Evolutionary conservation across 2,113 vertebrate species (phyloP).

Genomic region (Cathartes aura): DNA sequence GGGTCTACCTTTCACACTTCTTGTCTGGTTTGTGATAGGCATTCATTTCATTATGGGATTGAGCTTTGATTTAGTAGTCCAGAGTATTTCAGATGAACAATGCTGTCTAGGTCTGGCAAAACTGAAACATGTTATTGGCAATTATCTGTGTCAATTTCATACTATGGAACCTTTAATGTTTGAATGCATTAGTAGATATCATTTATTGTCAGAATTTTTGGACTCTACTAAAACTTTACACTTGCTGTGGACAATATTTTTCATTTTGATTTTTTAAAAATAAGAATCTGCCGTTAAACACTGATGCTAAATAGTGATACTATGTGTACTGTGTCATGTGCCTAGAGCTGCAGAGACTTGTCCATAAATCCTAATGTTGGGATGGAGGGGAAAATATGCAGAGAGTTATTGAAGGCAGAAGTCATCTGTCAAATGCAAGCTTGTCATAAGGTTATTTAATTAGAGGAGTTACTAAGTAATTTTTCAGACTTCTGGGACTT

Average conservation of each 20-base stretch:
- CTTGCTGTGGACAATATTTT: neutral
- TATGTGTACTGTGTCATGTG: accelerated
- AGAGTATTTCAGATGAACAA: neutral
- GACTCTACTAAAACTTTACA: neutral
- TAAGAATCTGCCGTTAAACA: neutral
- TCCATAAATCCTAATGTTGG: neutral
- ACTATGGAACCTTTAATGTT: neutral
- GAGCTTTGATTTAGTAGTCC: neutral
- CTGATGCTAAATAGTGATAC: neutral
- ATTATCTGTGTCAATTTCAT: neutral
- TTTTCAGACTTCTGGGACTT: neutral
- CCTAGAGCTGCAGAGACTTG: neutral
- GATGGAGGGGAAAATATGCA: neutral
- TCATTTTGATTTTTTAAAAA: neutral
- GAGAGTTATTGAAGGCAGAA: neutral
- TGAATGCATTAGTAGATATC: neutral
- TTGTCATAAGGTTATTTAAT: neutral
- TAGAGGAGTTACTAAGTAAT: neutral
- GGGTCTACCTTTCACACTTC: neutral
- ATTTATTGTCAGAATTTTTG: neutral
- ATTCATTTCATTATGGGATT: neutral
- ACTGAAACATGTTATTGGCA: neutral
- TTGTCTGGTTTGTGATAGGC: neutral
- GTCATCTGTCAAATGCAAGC: neutral
- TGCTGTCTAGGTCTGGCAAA: neutral